Evolutionary conservation across 2,888 invertebrate species (phyloP).

Genomic region (Therioaphis trifolii): DNA sequence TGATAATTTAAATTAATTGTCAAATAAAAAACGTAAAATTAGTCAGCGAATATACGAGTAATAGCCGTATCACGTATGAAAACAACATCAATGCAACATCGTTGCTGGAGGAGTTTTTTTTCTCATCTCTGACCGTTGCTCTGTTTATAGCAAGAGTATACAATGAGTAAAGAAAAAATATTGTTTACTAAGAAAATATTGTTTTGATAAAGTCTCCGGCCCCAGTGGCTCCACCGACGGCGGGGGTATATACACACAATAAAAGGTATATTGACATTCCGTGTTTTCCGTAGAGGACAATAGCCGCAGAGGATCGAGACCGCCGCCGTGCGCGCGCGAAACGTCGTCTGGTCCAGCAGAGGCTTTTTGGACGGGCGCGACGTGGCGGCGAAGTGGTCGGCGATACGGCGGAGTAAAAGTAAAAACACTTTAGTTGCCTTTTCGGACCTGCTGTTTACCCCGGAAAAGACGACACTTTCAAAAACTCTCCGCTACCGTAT

Average conservation of each 20-base stretch:
- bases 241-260: slow-evolving; percentile 23
- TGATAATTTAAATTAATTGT: background rate
- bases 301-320: background rate
- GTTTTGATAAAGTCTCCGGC: slow-evolving; percentile 43
- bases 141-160: background rate
- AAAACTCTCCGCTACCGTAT: slow-evolving; percentile 39
- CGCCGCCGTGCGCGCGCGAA: background rate
- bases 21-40: background rate
- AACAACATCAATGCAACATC: background rate
- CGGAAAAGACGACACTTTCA: slow-evolving; percentile 60
- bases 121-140: background rate
- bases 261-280: slow-evolving; percentile 62
- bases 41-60: background rate
- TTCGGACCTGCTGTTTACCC: slow-evolving; percentile 59
- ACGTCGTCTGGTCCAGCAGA: slow-evolving; percentile 17
- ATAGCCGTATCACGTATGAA: background rate
- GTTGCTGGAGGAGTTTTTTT: background rate
- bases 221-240: background rate
- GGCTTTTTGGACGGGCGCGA: slow-evolving; percentile 5
- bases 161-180: slow-evolving; percentile 29
- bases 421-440: slow-evolving; percentile 60
- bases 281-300: slow-evolving; percentile 60
- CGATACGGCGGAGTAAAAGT: slow-evolving; percentile 37
- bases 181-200: slow-evolving; percentile 61
- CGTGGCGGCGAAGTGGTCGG: background rate